Conservation (phyloP, 2,113 vertebrate species). For the Serinus canaria region DNA sequence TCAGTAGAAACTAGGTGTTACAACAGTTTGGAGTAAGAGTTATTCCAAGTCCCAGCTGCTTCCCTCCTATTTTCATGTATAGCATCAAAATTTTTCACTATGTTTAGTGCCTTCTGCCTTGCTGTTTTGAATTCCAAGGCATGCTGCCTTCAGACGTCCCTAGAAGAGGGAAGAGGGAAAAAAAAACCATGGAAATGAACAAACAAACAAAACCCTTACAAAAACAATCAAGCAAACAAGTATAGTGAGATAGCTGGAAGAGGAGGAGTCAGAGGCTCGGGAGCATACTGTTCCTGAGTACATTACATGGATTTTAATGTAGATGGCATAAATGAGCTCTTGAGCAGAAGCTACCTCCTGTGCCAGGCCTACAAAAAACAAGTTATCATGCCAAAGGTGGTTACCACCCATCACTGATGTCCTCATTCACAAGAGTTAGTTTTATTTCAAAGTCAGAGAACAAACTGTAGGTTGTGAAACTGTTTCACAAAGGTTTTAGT, state of each 20-base stretch:
- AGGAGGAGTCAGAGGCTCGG: neutral
- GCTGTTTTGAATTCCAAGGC: neutral
- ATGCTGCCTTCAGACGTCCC: neutral
- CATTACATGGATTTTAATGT: neutral
- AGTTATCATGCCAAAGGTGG: neutral
- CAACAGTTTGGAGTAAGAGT: neutral
- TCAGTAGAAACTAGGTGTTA: neutral
- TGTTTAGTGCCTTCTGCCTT: neutral
- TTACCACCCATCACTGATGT: neutral
- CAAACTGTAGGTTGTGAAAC: neutral
- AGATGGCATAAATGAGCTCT: neutral
- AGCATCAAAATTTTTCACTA: neutral
- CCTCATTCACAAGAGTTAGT: neutral
- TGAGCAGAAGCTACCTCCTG: neutral
- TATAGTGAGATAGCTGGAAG: neutral
- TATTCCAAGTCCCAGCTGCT: neutral
- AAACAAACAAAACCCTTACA: neutral
- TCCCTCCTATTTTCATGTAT: accelerated
- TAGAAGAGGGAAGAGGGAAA: neutral
- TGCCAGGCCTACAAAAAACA: neutral
- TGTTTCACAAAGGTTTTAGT: neutral
- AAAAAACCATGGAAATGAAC: neutral
- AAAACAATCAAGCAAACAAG: neutral
- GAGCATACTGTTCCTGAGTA: neutral
- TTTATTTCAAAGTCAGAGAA: neutral